These are phyloP conservation scores for Scrobipalpa costella DNA, from an alignment of 2,888 invertebrate species.

Conservation along the genomic window DNA sequence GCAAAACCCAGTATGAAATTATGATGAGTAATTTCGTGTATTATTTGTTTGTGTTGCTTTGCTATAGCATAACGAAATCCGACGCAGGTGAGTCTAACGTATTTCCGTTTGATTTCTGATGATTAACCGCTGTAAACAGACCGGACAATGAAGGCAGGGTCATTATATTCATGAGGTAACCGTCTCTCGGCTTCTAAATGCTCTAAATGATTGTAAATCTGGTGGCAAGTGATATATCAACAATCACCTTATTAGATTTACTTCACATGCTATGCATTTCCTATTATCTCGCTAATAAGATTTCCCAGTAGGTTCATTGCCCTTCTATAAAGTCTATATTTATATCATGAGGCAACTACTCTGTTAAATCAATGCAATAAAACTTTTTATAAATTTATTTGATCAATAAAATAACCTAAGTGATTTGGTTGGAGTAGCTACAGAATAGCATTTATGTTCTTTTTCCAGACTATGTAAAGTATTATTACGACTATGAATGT, in stretches of 20 bases:
- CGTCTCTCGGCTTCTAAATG: neutral
- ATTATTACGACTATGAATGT: conserved; percentile 84
- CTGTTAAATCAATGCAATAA: neutral
- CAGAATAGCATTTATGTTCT: neutral
- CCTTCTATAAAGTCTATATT: neutral
- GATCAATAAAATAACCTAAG: conserved; percentile 24
- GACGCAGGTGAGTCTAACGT: conserved; percentile 63
- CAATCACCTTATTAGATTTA: neutral
- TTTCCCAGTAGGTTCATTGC: neutral
- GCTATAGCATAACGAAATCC: conserved; percentile 59
- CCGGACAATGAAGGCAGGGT: neutral
- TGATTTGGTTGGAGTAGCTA: neutral
- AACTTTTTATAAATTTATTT: conserved; percentile 21
- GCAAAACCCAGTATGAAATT: conserved; percentile 66
- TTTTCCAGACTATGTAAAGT: conserved; percentile 65
- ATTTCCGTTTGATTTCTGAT: conserved; percentile 25
- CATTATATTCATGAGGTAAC: neutral
- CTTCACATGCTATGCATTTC: neutral
- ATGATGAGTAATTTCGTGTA: conserved; percentile 71
- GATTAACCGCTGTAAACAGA: conserved; percentile 11
- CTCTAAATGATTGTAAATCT: neutral
- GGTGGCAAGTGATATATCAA: neutral
- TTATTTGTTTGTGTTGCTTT: conserved; percentile 73
- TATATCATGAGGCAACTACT: neutral
- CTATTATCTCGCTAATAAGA: neutral